Conservation (phyloP, 2,797 vertebrate species). For the Fundulus diaphanus region DNA sequence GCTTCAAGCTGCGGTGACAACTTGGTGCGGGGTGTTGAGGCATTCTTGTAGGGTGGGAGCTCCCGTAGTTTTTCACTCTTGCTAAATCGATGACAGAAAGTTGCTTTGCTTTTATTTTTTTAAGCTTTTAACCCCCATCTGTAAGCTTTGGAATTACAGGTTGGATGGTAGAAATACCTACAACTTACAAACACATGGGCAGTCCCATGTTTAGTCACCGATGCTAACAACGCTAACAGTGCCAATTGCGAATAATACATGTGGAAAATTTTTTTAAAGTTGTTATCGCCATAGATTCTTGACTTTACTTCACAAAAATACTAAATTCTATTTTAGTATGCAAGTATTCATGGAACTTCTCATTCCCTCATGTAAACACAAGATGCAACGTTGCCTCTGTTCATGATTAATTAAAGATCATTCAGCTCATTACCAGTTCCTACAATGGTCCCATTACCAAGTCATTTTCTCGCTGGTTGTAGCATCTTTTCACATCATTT, state of each 20-base stretch:
- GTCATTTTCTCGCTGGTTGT: not conserved
- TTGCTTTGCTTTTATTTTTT: not conserved
- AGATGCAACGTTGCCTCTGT: not conserved
- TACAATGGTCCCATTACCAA: not conserved
- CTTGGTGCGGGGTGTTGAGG: not conserved
- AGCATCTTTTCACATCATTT: not conserved
- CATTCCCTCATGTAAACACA: not conserved
- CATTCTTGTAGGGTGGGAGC: not conserved
- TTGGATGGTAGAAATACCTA: not conserved
- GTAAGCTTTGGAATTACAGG: not conserved
- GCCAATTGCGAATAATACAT: not conserved
- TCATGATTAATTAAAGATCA: not conserved
- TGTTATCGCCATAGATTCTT: not conserved
- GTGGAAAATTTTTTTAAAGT: not conserved
- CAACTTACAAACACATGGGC: not conserved
- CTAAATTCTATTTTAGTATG: not conserved
- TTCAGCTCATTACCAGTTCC: not conserved
- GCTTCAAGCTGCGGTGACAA: not conserved
- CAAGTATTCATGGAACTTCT: not conserved
- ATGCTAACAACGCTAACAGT: not conserved
- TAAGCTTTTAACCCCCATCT: not conserved
- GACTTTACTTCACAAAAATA: not conserved
- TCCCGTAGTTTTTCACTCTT: not conserved
- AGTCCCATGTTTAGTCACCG: not conserved
- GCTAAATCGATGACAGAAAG: not conserved